Evolutionary conservation across 2,888 invertebrate genomes (phyloP).

Genomic region (Pyrgus malvae): DNA sequence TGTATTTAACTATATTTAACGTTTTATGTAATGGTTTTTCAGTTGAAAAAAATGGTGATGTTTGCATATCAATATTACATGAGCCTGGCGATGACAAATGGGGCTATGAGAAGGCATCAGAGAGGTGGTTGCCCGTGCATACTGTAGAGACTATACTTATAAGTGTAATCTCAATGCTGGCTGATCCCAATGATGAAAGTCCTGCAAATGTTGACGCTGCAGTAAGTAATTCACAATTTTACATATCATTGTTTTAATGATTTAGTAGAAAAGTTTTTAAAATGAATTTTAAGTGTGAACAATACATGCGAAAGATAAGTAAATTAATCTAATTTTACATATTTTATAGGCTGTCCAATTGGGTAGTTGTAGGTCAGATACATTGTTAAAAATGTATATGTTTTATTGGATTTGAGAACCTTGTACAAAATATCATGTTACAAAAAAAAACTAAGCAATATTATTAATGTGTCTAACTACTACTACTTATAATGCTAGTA

Average conservation of each 20-base stretch:
- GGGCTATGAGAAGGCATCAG: constrained; percentile 98
- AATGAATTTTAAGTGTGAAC: too few relatives aligned
- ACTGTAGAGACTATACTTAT: constrained; percentile 99
- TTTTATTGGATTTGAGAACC: too few relatives aligned
- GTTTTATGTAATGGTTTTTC: constrained; percentile 53
- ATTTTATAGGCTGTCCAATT: too few relatives aligned
- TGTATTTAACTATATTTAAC: neutral
- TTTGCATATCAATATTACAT: constrained; percentile 99
- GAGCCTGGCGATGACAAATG: constrained; percentile 99
- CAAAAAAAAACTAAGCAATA: too few relatives aligned
- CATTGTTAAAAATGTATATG: too few relatives aligned
- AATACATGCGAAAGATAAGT: too few relatives aligned
- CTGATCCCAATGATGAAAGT: constrained; percentile 99
- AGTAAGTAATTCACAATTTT: constrained; percentile 80
- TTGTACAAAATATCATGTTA: too few relatives aligned
- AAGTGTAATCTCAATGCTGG: constrained; percentile 99
- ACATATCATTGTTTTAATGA: neutral
- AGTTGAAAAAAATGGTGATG: constrained; percentile 98
- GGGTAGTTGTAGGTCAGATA: too few relatives aligned
- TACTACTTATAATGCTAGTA: too few relatives aligned
- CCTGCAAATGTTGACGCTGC: constrained; percentile 99
- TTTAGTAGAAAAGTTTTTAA: too few relatives aligned
- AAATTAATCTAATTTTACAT: too few relatives aligned
- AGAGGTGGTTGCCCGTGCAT: constrained; percentile 99
- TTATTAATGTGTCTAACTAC: too few relatives aligned